phyloP scores from a whole-genome alignment of 2,797 vertebrate species.

The Takifugu rubripes region DNA sequence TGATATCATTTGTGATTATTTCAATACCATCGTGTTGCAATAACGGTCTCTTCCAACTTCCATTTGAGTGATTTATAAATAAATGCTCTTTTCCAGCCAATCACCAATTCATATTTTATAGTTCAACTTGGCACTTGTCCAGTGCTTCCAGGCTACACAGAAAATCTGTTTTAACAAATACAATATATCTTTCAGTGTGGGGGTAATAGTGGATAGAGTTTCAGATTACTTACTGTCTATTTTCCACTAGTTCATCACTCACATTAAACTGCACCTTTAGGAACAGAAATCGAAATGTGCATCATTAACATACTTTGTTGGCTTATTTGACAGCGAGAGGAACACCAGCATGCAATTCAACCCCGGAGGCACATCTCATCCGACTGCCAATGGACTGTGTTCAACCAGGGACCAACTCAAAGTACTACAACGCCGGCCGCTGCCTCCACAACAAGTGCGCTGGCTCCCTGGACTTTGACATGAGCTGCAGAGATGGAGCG shows the following conservation, averaged over 20 bases:
- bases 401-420: conserved; percentile 73
- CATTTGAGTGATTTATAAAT: conserved; percentile 42
- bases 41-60: conserved; percentile 30
- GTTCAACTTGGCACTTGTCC: conserved; percentile 23
- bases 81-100: conserved; percentile 36
- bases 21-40: conserved; percentile 33
- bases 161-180: conserved; percentile 6
- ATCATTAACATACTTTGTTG: conserved; percentile 6
- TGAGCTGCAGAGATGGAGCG: conserved; percentile 76
- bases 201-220: background rate
- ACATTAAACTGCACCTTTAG: background rate
- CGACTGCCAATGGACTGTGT: conserved; percentile 85
- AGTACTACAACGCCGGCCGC: conserved; percentile 83
- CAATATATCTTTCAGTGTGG: too few species aligned
- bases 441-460: conserved; percentile 82
- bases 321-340: conserved; percentile 76
- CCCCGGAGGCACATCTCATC: conserved; percentile 81
- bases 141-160: conserved; percentile 13
- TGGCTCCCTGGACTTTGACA: conserved; percentile 62
- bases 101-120: conserved; percentile 31
- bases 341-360: conserved; percentile 79
- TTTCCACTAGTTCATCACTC: too few species aligned
- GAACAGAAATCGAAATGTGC: background rate
- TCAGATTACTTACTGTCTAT: background rate
- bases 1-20: conserved; percentile 43